These are phyloP conservation scores for Troilus luridus DNA, from an alignment of 2,888 invertebrate species.

Conservation along the genomic window DNA sequence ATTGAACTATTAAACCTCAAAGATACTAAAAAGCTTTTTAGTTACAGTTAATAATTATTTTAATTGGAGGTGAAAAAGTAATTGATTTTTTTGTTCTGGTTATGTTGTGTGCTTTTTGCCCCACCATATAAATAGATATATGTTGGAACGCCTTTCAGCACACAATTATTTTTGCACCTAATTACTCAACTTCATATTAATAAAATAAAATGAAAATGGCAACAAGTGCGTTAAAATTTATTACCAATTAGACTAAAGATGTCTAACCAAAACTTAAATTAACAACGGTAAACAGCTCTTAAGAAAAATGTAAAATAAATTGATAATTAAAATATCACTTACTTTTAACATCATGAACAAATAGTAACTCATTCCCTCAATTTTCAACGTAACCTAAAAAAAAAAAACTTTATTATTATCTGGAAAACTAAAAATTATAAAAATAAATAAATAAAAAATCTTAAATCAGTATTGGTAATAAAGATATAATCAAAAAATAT, in stretches of 20 bases:
- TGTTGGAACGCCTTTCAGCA: conserved; percentile 40
- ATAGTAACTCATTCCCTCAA: no score
- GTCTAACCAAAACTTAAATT: no score
- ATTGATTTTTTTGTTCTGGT: not conserved
- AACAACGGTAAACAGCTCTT: no score
- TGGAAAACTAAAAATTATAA: not conserved
- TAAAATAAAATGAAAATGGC: not conserved
- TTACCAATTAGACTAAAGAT: no score
- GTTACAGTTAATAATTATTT: no score
- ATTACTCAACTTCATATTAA: not conserved
- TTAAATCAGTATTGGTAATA: not conserved
- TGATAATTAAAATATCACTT: no score
- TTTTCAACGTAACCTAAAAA: no score
- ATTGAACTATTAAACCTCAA: no score
- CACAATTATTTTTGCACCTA: not conserved
- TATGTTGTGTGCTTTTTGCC: not conserved
- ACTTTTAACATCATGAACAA: no score
- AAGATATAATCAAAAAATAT: not conserved
- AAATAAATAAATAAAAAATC: not conserved
- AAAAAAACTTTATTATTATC: no score
- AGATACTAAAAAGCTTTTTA: no score
- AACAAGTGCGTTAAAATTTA: not conserved
- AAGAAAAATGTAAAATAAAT: no score
- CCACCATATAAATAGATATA: conserved; percentile 15
- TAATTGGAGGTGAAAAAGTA: not conserved